Evolutionary conservation across 2,113 vertebrate species (phyloP).

Genomic region (Vulpes lagopus): DNA sequence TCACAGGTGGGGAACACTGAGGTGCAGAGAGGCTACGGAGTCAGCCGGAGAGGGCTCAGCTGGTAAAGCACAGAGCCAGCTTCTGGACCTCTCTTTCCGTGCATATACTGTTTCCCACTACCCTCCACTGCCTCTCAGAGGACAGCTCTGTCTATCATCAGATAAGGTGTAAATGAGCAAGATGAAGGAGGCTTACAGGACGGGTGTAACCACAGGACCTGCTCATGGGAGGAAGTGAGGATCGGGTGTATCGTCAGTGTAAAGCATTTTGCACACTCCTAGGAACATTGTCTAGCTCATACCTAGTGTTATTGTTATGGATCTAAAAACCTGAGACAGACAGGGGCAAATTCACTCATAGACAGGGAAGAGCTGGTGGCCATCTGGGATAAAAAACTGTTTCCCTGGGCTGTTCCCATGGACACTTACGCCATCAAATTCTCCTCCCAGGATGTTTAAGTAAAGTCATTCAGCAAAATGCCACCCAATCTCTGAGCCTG

Average conservation of each 20-base stretch:
- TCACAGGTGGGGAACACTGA: background rate
- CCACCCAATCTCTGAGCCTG: background rate
- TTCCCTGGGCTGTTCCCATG: background rate
- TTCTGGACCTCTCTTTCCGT: background rate
- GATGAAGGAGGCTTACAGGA: background rate
- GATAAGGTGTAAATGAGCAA: fast-evolving
- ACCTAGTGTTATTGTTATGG: background rate
- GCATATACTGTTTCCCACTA: fast-evolving
- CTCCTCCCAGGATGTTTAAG: background rate
- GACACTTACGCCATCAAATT: background rate
- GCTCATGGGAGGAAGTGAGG: background rate
- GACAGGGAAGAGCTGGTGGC: background rate
- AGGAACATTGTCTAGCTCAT: too few relatives aligned
- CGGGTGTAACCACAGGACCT: too few relatives aligned
- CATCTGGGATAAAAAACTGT: background rate
- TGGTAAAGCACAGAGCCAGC: background rate
- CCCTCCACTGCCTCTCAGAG: background rate
- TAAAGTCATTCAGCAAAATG: slow-evolving; percentile 22
- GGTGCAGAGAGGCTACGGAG: background rate
- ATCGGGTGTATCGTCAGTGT: fast-evolving
- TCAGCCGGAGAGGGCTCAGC: background rate
- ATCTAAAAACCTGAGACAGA: background rate
- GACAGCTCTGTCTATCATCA: background rate
- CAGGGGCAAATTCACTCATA: background rate
- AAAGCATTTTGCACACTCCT: fast-evolving